These are phyloP conservation scores for Reticulitermes lucifugus DNA, from an alignment of 2,888 invertebrate genomes.

Conservation along the genomic window DNA sequence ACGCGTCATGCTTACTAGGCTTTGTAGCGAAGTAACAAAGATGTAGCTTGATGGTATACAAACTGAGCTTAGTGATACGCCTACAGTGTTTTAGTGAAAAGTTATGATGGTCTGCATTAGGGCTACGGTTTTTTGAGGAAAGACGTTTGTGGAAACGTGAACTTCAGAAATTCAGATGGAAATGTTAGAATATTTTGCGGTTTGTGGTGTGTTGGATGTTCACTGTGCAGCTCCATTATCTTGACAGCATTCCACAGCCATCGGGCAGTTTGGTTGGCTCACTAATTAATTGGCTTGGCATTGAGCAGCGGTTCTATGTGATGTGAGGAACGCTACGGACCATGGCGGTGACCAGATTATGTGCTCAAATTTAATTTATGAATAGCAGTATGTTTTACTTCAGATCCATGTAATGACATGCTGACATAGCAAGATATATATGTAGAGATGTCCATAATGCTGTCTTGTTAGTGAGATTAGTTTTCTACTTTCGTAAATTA, in stretches of 20 bases:
- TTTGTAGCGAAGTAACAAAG: too few relatives aligned
- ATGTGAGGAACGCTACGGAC: neutral
- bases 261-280: neutral
- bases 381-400: neutral
- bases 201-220: neutral
- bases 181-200: neutral
- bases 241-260: slow-evolving; percentile 1
- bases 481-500: neutral
- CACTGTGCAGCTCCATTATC: neutral
- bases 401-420: neutral
- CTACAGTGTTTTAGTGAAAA: too few relatives aligned
- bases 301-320: neutral
- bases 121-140: too few relatives aligned
- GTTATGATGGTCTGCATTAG: too few relatives aligned
- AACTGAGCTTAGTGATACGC: too few relatives aligned
- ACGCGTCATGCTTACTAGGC: too few relatives aligned
- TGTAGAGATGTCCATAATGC: neutral
- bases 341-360: neutral
- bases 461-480: neutral
- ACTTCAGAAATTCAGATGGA: too few relatives aligned
- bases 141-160: too few relatives aligned
- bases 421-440: neutral
- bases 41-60: too few relatives aligned
- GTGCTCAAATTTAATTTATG: neutral
- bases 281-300: slow-evolving; percentile 10